Percentiles rank a stretch among this genome's conserved stretches.
These are phyloP conservation scores for Sanderia malayensis DNA, from an alignment of 30 jellyfish, hydroid and myxozoan species.

Conservation along the genomic window DNA sequence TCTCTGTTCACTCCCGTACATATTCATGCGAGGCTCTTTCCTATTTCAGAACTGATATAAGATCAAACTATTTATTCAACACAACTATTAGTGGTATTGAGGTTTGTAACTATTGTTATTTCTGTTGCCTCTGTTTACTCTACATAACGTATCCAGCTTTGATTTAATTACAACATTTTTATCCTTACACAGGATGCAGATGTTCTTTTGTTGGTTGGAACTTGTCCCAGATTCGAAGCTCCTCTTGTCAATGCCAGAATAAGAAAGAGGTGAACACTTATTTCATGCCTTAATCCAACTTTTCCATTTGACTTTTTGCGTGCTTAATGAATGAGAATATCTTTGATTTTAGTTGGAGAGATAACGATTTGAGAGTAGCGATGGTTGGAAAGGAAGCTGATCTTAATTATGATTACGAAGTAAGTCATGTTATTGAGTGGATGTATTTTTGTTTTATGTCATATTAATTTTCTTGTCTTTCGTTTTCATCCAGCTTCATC, in stretches of 20 bases:
- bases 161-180: no score
- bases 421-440: conserved; percentile 6
- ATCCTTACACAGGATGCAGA: conserved; percentile 79
- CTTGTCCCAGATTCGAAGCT: conserved; percentile 98
- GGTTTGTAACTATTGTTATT: no score
- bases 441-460: no score
- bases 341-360: conserved; percentile 73
- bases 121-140: no score
- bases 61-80: conserved; percentile 93
- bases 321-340: no score
- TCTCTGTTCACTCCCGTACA: not conserved
- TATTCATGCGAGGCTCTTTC: not conserved
- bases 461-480: no score
- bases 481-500: no score
- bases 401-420: conserved; percentile 85
- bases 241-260: conserved; percentile 98
- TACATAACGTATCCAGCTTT: no score
- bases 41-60: conserved; percentile 74
- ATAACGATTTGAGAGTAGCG: conserved; percentile 84
- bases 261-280: conserved; percentile 93
- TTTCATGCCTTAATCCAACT: no score
- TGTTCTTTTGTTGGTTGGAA: conserved; percentile 91
- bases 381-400: conserved; percentile 93
- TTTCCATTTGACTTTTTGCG: no score
- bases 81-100: conserved; percentile 96